phyloP scores from a whole-genome alignment of 2,888 invertebrate species.

The Deilephila elpenor region DNA sequence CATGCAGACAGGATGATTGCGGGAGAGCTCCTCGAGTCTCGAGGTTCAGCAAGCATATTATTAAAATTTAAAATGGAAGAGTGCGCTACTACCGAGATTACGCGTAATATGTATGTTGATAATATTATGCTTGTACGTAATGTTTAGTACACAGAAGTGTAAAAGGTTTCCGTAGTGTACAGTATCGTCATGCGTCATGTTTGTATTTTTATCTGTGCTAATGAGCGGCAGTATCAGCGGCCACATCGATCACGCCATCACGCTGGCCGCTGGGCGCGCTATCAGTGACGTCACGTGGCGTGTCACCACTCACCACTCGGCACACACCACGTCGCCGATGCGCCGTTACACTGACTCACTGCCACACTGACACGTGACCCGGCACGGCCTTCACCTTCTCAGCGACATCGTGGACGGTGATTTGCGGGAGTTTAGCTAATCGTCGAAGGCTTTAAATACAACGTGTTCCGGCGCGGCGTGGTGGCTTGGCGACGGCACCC shows the following conservation, averaged over 20 bases:
- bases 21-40: too few relatives aligned
- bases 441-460: background rate
- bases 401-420: background rate
- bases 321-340: background rate
- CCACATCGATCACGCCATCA: slow-evolving; percentile 7
- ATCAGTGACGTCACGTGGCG: slow-evolving; percentile 7
- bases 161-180: background rate
- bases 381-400: slow-evolving; percentile 4
- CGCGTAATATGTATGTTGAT: background rate
- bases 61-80: too few relatives aligned
- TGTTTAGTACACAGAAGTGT: background rate
- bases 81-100: too few relatives aligned
- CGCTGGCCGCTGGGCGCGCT: background rate
- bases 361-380: background rate
- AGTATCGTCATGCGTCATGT: background rate
- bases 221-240: slow-evolving; percentile 6
- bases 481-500: too few relatives aligned
- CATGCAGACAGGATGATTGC: too few relatives aligned
- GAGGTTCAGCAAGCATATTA: too few relatives aligned
- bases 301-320: background rate
- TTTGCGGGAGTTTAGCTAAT: background rate
- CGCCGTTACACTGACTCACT: background rate
- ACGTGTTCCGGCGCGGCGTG: background rate
- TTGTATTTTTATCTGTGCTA: background rate
- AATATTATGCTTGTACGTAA: background rate